Base-by-base conservation (phyloP, 2,888 invertebrate genomes). In the Periphyllus acericola region DNA sequence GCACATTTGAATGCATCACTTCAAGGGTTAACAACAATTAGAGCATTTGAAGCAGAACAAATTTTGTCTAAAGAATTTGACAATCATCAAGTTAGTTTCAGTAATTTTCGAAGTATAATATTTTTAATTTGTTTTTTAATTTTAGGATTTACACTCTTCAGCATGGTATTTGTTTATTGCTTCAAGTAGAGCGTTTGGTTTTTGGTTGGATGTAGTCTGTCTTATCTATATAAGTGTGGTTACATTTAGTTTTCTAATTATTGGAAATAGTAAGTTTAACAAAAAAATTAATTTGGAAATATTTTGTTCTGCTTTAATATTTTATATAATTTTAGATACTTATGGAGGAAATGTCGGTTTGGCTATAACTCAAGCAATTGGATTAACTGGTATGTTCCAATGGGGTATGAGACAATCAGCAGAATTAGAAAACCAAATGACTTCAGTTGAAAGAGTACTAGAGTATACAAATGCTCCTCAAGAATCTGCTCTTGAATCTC, bases 391-490 rank as follows among this genome's bases (percentile, higher is more conserved):
- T 19, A 94, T 95, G 94, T 94, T 95, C 91, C 95, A 95, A 91
- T 98, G 97, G 97, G 97, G 97, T 46, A 96, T 98, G 94, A 93
- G 98, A 19, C 98, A 98, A 92, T 96, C 97, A 90, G 96, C 97
- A 0, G 98, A 98, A 91, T 92, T 96, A 17, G 96, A 95, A 91
- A 97, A 96, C 91, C 95, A 95, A 90, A 96, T 97, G 96, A 97
- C 96, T 5, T 95, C 96, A 9, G 98, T 98, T 0, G 98, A 99
- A 92, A 94, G 97, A 91, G 94, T 97, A 0, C 91, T 96, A 19
- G 96, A 97, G 91, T 98, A 98, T 91, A 94, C 95, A 1, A 92
- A 93, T 36, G 92, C 97, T 19, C 94, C 95, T 88, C 92, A 94
- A n/a, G 94, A 94, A 90, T 89, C 90, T 5, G 86, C 89, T n/a